Base-by-base conservation (phyloP, 2,888 invertebrate species). In the Sericinus montela region DNA sequence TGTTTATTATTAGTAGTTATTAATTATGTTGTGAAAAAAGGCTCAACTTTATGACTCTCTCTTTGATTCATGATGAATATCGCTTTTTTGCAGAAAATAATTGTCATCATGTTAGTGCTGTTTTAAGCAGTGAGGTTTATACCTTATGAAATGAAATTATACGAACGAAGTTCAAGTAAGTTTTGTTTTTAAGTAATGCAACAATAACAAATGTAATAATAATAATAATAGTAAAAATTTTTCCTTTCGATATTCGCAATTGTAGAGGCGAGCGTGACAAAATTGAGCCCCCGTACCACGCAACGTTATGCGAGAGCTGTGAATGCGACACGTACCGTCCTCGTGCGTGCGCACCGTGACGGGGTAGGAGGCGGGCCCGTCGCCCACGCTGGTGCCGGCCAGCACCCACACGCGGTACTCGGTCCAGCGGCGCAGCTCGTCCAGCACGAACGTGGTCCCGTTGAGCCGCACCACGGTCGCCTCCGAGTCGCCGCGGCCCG, bases 361-460 rank as follows among this genome's bases (percentile, higher is more conserved):
- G 58, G 97, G 97, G 86, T 94, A 94, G 65, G 97, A 97, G 70
- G 94, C 93, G 57, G 96, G 98, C 57, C 99, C 98, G 87, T 98
- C 97, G 74, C 99, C 99, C 64, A 98, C 97, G 71, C 94, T 94
- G 67, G 98, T 99, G 73, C 97, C 97, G 59, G 98, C 98, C 65
- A 97, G 91, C 72, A 98, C 96, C 97, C 97, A 97, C 72, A 99
- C 94, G 82, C 97, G 94, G 91, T 99, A 99, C 83, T 96, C 94
- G 53, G 98, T 98, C 97, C 97, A 98, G 57, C 95, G 94, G 79
- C 95, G 94, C 72, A 98, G 92, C 84, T 97, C 96, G 78, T 96
- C 95, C 87, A 98, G 91, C 57, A 94, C 90, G 87, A 95, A 94
- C 72, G 91, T 91, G 54, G 95, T 95, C 75, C 91, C 91, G 87